Evolutionary conservation across 2,797 vertebrate species (phyloP), one percentile per base, ranked within the genome.

Genomic region (Philypnodon macrostomus): DNA sequence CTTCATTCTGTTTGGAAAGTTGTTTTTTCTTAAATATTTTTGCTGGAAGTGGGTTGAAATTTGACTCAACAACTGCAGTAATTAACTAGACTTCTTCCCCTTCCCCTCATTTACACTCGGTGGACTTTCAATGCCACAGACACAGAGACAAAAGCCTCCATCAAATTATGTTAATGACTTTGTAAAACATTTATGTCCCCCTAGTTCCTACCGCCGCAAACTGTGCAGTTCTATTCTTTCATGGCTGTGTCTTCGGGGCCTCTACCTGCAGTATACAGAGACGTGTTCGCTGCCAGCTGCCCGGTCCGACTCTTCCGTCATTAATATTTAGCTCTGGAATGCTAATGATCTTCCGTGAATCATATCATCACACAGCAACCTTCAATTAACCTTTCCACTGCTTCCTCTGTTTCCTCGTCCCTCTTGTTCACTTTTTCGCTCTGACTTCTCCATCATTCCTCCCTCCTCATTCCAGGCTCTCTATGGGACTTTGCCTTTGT

Each of bases 281-380:
- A 36, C 29, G 51, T 42, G 58, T 79, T 77, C 56, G n/a, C 61
- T 64, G 60, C 50, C n/a, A 18, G 71, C 67, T 74, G 64, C 67
- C n/a, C 15, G 73, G 77, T 39, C 23, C 53, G 71, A 75, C 65
- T 10, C 78, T 36, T 67, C 58, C 60, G 44, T 83, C 85, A 86
- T 85, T 86, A 87, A 86, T 87, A 85, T 87, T 87, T 86, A 87
- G 79, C 73, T 70, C 12, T 46, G 67, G 67, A 80, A 85, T 85
- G 80, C 82, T 86, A 87, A 86, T 80, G 82, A 83, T 80, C 78
- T 67, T 30, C 70, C 68, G 58, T 85, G 83, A 85, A 77, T 87
- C 76, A 61, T 84, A 85, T 79, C 76, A 84, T 80, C 68, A 77
- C 12, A 48, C 73, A 63, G 73, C 79, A 85, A 87, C 85, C 85